A percentile compares a stretch with the other conserved stretches of the same genome.
Conservation (phyloP, 2,888 invertebrate genomes). For the Caenorhabditis becei region DNA sequence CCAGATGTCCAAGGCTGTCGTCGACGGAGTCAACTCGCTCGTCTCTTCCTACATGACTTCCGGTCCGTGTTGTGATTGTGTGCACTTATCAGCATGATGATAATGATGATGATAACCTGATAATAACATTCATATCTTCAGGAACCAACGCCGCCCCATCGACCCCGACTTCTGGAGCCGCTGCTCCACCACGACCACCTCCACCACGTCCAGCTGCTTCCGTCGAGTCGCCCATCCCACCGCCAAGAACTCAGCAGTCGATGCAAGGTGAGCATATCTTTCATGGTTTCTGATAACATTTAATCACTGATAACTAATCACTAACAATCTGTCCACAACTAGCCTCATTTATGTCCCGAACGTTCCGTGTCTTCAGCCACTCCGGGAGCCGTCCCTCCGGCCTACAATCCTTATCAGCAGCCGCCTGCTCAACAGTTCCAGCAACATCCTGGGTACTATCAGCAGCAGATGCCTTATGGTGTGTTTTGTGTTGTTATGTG, state of each 20-base stretch:
- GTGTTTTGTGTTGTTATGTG: conserved; percentile 18
- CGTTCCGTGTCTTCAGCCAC: conserved; percentile 45
- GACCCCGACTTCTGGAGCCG: conserved; percentile 18
- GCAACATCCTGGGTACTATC: conserved; percentile 61
- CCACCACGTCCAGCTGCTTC: conserved; percentile 66
- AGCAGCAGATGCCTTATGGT: conserved; percentile 64
- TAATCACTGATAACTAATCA: no score
- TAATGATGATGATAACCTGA: no score
- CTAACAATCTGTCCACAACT: conserved; percentile 15
- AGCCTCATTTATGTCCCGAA: background rate
- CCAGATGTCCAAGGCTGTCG: conserved; percentile 54
- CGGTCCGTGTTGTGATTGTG: conserved; percentile 28
- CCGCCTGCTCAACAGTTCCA: conserved; percentile 53
- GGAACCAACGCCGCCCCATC: conserved; percentile 41
- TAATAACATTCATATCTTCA: conserved; percentile 27
- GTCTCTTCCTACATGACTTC: conserved; percentile 37
- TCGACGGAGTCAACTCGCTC: conserved; percentile 52
- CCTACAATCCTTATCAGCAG: conserved; percentile 69
- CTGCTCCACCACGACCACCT: conserved; percentile 71
- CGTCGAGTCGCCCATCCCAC: conserved; percentile 71
- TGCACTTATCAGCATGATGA: no score
- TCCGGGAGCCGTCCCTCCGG: conserved; percentile 66
- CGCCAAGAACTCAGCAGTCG: conserved; percentile 71
- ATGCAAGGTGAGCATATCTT: conserved; percentile 64
- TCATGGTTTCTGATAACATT: background rate